Evolutionary conservation across 2,888 invertebrate genomes (phyloP).

Genomic region (Sminthurinus aureus): DNA sequence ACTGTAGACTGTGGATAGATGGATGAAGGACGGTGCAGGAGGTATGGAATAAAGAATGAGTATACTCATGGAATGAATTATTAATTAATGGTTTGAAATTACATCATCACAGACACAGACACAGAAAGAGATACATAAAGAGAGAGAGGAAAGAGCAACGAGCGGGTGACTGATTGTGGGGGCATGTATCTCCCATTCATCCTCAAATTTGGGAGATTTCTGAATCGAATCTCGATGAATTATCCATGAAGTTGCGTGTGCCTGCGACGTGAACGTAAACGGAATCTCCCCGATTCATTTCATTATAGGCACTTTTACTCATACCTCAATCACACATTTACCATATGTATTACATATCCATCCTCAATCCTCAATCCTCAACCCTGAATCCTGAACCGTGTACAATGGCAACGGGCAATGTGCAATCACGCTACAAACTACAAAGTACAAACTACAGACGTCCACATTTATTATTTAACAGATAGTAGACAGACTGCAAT

Average conservation of each 20-base stretch:
- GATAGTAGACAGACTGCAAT: too few species aligned
- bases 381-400: too few species aligned
- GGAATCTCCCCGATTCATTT: slow-evolving; percentile 34
- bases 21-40: not conserved
- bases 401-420: too few species aligned
- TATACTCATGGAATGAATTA: slow-evolving; percentile 51
- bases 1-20: too few species aligned
- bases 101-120: slow-evolving; percentile 41
- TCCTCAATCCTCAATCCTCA: too few species aligned
- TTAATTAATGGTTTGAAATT: slow-evolving; percentile 57
- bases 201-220: slow-evolving; percentile 31
- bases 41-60: slow-evolving; percentile 31
- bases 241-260: slow-evolving; percentile 59
- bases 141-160: slow-evolving; percentile 31
- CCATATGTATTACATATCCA: too few species aligned
- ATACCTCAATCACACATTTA: not conserved
- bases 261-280: slow-evolving; percentile 38
- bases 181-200: slow-evolving; percentile 24
- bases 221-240: slow-evolving; percentile 51
- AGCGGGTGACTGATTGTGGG: slow-evolving; percentile 34
- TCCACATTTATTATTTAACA: too few species aligned
- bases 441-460: too few species aligned
- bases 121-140: not conserved
- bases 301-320: slow-evolving; percentile 28
- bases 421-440: too few species aligned